These are phyloP conservation scores for Galeopterus variegatus DNA, from an alignment of 2,113 vertebrate genomes.

Conservation along the genomic window DNA sequence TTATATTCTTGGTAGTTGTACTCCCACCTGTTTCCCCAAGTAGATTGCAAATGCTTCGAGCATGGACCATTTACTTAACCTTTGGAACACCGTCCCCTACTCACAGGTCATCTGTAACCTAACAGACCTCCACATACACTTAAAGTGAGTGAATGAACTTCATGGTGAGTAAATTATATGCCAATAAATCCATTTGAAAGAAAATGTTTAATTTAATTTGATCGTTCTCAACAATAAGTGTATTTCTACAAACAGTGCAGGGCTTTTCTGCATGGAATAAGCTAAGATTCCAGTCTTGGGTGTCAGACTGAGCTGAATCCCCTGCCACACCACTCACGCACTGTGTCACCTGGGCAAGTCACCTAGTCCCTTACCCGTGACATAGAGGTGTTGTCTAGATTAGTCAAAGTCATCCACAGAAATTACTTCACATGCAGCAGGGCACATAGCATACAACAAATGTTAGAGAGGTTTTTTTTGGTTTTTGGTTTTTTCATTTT, in stretches of 20 bases:
- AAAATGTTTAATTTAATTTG: constrained; percentile 47
- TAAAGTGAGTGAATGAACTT: neutral
- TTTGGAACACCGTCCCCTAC: neutral
- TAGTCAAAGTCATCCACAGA: neutral
- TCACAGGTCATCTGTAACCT: neutral
- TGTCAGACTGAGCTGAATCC: neutral
- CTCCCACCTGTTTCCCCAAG: neutral
- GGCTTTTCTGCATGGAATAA: neutral
- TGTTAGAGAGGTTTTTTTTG: neutral
- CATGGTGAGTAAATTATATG: neutral
- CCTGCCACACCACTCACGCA: neutral
- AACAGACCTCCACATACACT: neutral
- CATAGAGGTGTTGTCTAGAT: neutral
- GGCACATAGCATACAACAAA: neutral
- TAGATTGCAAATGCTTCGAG: neutral
- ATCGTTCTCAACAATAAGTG: neutral
- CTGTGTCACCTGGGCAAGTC: neutral
- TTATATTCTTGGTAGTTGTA: neutral
- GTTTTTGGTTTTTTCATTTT: neutral
- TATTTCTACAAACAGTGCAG: neutral
- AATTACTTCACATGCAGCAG: neutral
- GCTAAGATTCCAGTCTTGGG: neutral
- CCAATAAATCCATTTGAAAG: neutral
- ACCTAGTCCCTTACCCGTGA: neutral
- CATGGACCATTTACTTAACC: neutral